Evolutionary conservation across 2,888 invertebrate species (phyloP), one percentile per base, ranked within the genome.

Genomic region (Apeira syringaria): DNA sequence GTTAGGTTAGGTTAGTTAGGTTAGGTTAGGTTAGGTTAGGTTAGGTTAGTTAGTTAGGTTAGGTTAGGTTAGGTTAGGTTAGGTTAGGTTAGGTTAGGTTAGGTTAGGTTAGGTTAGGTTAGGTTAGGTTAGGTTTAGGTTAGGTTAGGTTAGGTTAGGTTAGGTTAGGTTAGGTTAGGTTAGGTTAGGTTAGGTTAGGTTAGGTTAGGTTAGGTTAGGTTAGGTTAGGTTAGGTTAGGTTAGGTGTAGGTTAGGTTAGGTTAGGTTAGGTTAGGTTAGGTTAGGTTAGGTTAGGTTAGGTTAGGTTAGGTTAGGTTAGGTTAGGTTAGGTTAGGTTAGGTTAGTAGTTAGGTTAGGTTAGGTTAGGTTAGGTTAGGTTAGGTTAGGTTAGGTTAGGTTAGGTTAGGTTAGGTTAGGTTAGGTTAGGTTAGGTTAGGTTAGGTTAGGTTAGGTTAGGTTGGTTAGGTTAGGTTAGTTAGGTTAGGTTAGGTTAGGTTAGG

Each of bases 1-100:
- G n/a, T n/a, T n/a, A n/a, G n/a, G 28, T 28, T 28, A 28, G 28
- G 28, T 28, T 13, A 13, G 28, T 13, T 28, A 13, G 13, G 28
- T 13, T 28, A 13, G 13, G 28, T 13, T 28, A 13, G 13, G 28
- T 13, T 28, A 13, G 13, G n/a, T n/a, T n/a, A n/a, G n/a, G n/a
- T n/a, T n/a, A n/a, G n/a, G n/a, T n/a, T n/a, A n/a, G n/a, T 28
- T 13, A 13, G n/a, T n/a, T n/a, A n/a, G n/a, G n/a, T n/a, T n/a
- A n/a, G n/a, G n/a, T n/a, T n/a, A n/a, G n/a, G n/a, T n/a, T n/a
- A n/a, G n/a, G n/a, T n/a, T n/a, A n/a, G n/a, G n/a, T n/a, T n/a
- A n/a, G n/a, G n/a, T n/a, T n/a, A n/a, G n/a, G n/a, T n/a, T n/a
- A n/a, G n/a, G n/a, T n/a, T n/a, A n/a, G n/a, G n/a, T n/a, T n/a